Evolutionary conservation across 2,113 vertebrate species (phyloP), one percentile per base, ranked within the genome.

Genomic region (Eulemur macaco): DNA sequence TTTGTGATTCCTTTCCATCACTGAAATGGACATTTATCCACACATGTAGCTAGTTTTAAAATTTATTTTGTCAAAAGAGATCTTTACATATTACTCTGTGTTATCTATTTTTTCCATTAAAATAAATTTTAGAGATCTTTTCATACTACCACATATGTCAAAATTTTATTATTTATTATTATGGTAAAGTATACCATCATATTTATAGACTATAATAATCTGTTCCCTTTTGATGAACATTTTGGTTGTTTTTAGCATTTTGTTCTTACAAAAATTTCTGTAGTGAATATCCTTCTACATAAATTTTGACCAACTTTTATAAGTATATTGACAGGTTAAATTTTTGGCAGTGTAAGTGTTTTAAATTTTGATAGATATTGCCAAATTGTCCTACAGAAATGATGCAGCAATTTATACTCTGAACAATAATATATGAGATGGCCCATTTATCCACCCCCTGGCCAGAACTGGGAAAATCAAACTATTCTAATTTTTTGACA

Each of bases 401-500:
- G 23, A 50, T 60, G 18, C 9, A 74, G 29, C n/a, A 81, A 45
- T 50, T 86, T 68, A n/a, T 76, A 31, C 15, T 93, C 27, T 29
- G 11, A 54, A 37, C 5, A 52, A 31, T 1, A 71, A 17, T 23
- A 8, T 14, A 27, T 27, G 29, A 34, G 17, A 71, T 2, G 45
- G 37, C 6, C 8, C 27, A 63, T 25, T 68, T 77, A 71, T 78
- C 29, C 34, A 94, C 45, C 74, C 29, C 17, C 27, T 58, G 27
- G 50, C 37, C 56, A 74, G 25, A 18, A 21, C 50, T 84, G 42
- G 37, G 6, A 84, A 90, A 96, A 89, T 45, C 39, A 42, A 95
- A 50, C 25, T 50, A 42, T 71, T 88, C 82, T 69, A 91, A 94
- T 23, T 74, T 91, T 74, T 91, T 93, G 86, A 80, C 21, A 68